These are phyloP conservation scores for Pocillopora damicornis DNA, from an alignment of 64 coral and sea anemone species.

Conservation along the genomic window DNA sequence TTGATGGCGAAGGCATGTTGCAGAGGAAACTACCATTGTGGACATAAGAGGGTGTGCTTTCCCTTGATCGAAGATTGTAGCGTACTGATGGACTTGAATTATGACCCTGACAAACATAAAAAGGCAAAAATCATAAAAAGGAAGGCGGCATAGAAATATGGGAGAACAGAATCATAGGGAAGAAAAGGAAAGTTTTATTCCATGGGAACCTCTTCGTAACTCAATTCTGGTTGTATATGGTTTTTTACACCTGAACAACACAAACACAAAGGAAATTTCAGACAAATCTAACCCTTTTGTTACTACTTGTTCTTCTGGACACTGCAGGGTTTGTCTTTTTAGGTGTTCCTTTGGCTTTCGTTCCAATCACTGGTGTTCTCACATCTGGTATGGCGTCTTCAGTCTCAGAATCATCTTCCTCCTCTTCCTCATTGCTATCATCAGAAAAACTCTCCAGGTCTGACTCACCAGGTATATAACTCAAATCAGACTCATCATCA, in stretches of 20 bases:
- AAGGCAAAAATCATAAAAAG: background rate
- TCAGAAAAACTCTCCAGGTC: constrained; percentile 41
- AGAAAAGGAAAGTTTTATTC: too few species aligned
- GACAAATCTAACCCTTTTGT: background rate
- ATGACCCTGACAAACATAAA: constrained; percentile 8
- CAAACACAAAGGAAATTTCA: too few species aligned
- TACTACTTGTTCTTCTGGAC: constrained; percentile 6
- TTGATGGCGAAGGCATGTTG: constrained; percentile 73
- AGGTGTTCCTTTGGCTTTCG: background rate
- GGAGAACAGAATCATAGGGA: too few species aligned
- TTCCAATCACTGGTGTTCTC: background rate
- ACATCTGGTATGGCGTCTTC: background rate
- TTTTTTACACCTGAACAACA: too few species aligned
- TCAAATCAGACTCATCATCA: constrained; percentile 18
- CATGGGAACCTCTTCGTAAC: too few species aligned
- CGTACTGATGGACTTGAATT: constrained; percentile 43
- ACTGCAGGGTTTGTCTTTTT: background rate
- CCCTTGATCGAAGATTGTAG: constrained; percentile 75
- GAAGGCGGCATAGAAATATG: background rate
- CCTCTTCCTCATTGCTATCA: constrained; percentile 47
- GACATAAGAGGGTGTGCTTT: constrained; percentile 32
- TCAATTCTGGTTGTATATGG: too few species aligned
- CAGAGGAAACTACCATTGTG: constrained; percentile 51
- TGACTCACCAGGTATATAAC: background rate
- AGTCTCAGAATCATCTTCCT: background rate